Base-by-base conservation (phyloP, 1,140 invertebrate genomes). In the Drosophila asahinai region DNA sequence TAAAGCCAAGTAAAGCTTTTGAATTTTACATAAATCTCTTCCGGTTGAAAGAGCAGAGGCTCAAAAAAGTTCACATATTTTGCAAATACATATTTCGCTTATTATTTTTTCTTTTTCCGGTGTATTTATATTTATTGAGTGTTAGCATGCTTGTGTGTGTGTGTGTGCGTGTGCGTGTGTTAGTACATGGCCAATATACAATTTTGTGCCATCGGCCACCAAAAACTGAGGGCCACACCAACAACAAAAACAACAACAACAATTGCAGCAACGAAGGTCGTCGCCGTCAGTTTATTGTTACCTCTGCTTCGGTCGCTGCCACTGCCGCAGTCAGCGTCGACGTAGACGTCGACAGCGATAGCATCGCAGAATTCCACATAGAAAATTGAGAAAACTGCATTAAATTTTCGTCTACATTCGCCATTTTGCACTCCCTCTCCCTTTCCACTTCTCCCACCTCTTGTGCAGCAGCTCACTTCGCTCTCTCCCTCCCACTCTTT, bases 301-400 rank as follows among this genome's bases (percentile, higher is more conserved):
- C 61, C 57, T 78, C 59, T 81, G 52, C 52, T 11, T 55, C 17
- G 19, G 51, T 47, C 48, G 49, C 57, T 42, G 61, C 12, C 22
- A 15, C 47, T 40, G 65, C 36, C 14, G 5, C 45, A 22, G 65
- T 70, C 55, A 11, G 61, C 54, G 62, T 57, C 47, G 42, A 57
- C 52, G 72, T 22, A 14, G 33, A 70, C 68, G 73, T 22, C 15
- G 43, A 45, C 74, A 38, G 52, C 65, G 38, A 40, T 40, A 71
- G 68, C 36, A 62, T 59, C 49, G 72, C 42, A 83, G 51, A 78
- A 81, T 83, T 87, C 77, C 78, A 81, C 77, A 81, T 89, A 81
- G 84, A 83, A 87, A 89, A 89, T 87, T 66, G 70, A 84, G 77
- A 89, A 89, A 87, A 87, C 68, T 87, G 84, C 84, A 87, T 87